phyloP scores from a whole-genome alignment of 1,140 invertebrate genomes.

The Ephestia elutella region DNA sequence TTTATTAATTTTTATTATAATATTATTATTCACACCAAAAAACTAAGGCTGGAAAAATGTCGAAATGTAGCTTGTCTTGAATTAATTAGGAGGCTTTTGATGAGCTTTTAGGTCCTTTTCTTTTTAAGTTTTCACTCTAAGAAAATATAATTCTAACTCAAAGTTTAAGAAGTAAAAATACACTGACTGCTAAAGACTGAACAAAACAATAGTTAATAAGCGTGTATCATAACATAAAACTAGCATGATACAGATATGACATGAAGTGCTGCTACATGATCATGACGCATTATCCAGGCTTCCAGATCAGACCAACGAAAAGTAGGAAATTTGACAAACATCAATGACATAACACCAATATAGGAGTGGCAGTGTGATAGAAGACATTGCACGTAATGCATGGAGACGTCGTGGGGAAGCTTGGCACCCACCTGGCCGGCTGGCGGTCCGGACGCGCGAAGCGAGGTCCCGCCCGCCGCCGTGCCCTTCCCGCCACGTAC shows the following conservation, averaged over 20 bases:
- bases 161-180: no score
- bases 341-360: constrained; percentile 45
- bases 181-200: no score
- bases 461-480: constrained; percentile 57
- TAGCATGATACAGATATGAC: constrained; percentile 26
- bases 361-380: constrained; percentile 31
- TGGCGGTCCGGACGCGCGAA: constrained; percentile 41
- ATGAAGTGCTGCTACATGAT: constrained; percentile 36
- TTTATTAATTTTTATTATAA: no score
- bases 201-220: constrained; percentile 21
- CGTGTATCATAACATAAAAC: constrained; percentile 28
- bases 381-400: constrained; percentile 53
- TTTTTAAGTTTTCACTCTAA: no score
- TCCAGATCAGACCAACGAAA: constrained; percentile 9
- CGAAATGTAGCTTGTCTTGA: no score
- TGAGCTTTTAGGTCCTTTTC: no score
- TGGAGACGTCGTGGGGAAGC: constrained; percentile 32
- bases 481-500: constrained; percentile 80
- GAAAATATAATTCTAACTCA: no score
- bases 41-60: no score
- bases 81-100: no score
- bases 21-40: no score
- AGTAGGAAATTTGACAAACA: constrained; percentile 24
- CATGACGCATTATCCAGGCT: constrained; percentile 20
- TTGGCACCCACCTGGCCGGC: constrained; percentile 56